Evolutionary conservation across 1,140 invertebrate genomes (phyloP).

Genomic region (Tetragonula clypearis): DNA sequence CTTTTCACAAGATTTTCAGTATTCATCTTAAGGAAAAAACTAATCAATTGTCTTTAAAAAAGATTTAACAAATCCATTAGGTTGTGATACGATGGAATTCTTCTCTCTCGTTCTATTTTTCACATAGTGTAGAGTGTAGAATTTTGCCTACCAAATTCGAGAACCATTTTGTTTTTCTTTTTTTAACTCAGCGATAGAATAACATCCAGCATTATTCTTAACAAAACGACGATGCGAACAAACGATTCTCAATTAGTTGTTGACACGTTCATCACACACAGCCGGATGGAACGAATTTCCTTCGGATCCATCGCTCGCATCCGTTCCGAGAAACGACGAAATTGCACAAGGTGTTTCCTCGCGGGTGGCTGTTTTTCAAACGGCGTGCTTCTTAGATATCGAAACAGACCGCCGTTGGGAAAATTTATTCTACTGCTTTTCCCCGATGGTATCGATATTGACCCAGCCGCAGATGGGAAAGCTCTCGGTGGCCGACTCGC

Average conservation of each 20-base stretch:
- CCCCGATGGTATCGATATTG: constrained; percentile 31
- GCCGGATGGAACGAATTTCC: not conserved
- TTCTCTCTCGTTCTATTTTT: too few relatives aligned
- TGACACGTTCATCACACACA: not conserved
- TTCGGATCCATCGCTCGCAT: not conserved
- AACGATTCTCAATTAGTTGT: not conserved
- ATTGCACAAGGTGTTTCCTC: not conserved
- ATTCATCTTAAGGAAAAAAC: too few relatives aligned
- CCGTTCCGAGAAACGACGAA: not conserved
- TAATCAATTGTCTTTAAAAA: too few relatives aligned
- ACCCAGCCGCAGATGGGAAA: constrained; percentile 1
- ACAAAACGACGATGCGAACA: not conserved
- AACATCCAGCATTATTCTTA: not conserved
- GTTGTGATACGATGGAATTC: too few relatives aligned
- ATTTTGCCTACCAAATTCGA: not conserved
- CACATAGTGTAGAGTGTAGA: too few relatives aligned
- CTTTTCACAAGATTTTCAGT: not conserved
- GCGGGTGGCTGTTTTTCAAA: not conserved
- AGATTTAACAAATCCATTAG: too few relatives aligned
- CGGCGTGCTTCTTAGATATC: constrained; percentile 15
- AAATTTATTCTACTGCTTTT: constrained; percentile 48
- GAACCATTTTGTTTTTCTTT: not conserved
- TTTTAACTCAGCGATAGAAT: not conserved
- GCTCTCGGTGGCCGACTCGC: not conserved
- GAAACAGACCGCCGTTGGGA: constrained; percentile 7